Evolutionary conservation across 2,888 invertebrate species (phyloP).

Genomic region (Teleiodes luculella): DNA sequence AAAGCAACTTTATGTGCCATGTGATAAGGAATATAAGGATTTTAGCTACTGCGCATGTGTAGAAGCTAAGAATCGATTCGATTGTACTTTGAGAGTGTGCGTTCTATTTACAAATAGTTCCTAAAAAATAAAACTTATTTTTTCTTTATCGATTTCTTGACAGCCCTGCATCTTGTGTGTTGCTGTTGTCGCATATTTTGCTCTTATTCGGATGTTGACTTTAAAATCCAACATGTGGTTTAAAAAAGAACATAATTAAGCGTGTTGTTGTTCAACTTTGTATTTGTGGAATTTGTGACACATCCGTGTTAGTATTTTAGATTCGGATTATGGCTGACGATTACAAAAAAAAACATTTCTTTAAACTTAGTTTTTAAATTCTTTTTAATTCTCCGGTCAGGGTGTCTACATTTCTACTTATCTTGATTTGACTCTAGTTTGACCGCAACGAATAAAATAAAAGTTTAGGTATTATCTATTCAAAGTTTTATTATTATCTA

Average conservation of each 20-base stretch:
- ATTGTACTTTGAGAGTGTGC: background rate
- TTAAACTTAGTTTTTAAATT: too few species aligned
- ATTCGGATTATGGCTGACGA: too few species aligned
- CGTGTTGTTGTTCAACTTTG: too few species aligned
- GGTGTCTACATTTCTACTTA: too few species aligned
- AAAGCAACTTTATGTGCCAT: background rate
- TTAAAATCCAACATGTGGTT: background rate
- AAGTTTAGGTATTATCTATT: too few species aligned
- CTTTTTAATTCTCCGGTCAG: too few species aligned
- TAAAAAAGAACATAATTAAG: background rate
- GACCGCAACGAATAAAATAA: too few species aligned
- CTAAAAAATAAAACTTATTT: background rate
- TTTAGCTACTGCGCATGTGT: background rate
- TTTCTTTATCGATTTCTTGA: background rate
- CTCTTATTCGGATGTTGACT: constrained; percentile 1
- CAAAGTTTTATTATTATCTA: too few species aligned
- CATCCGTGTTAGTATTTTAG: background rate
- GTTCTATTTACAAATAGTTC: background rate
- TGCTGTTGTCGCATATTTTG: background rate
- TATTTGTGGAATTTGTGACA: background rate
- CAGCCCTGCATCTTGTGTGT: background rate
- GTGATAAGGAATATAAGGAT: background rate
- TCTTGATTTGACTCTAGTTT: too few species aligned
- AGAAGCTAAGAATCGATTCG: background rate
- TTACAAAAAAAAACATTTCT: too few species aligned